Evolutionary conservation across 2,797 vertebrate genomes (phyloP).

Genomic region (Coendou prehensilis): DNA sequence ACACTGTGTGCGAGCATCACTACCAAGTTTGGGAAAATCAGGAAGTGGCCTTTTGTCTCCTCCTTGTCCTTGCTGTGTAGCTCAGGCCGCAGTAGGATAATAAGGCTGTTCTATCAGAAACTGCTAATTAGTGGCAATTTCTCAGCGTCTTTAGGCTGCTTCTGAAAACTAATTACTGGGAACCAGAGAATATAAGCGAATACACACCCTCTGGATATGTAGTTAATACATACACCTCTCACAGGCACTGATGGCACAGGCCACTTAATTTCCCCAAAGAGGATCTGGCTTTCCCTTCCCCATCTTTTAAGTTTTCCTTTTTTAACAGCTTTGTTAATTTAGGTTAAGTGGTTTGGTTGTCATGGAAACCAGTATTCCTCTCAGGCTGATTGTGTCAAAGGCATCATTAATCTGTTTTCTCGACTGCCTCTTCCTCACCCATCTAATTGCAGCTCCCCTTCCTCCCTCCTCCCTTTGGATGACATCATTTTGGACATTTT

Average conservation of each 20-base stretch:
- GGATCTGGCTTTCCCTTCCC: slow-evolving; percentile 74
- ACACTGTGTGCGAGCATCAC: not conserved
- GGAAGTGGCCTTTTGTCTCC: slow-evolving; percentile 59
- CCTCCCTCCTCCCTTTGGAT: slow-evolving; percentile 40
- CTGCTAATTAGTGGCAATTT: slow-evolving; percentile 87
- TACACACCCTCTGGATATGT: slow-evolving; percentile 63
- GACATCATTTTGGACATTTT: slow-evolving; percentile 85
- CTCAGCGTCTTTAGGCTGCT: slow-evolving; percentile 86
- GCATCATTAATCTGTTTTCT: slow-evolving; percentile 84
- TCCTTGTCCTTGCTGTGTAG: slow-evolving; percentile 64
- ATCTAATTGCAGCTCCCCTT: slow-evolving; percentile 77
- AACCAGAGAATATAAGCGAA: slow-evolving; percentile 87
- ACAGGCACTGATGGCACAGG: slow-evolving; percentile 56
- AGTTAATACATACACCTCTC: slow-evolving; percentile 55
- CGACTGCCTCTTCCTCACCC: slow-evolving; percentile 81
- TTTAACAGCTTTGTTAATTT: slow-evolving; percentile 83
- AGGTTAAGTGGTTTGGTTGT: slow-evolving; percentile 83
- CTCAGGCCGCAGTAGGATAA: slow-evolving; percentile 67
- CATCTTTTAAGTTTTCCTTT: slow-evolving; percentile 81
- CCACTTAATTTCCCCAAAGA: slow-evolving; percentile 79
- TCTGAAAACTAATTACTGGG: slow-evolving; percentile 87
- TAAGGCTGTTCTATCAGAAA: slow-evolving; percentile 78
- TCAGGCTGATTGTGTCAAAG: slow-evolving; percentile 82
- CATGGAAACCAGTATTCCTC: slow-evolving; percentile 82
- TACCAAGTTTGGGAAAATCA: slow-evolving; percentile 33